Percentiles rank a stretch among this genome's conserved stretches.
Evolutionary conservation across 1,140 invertebrate genomes (phyloP).

Genomic region (Araneus ventricosus): DNA sequence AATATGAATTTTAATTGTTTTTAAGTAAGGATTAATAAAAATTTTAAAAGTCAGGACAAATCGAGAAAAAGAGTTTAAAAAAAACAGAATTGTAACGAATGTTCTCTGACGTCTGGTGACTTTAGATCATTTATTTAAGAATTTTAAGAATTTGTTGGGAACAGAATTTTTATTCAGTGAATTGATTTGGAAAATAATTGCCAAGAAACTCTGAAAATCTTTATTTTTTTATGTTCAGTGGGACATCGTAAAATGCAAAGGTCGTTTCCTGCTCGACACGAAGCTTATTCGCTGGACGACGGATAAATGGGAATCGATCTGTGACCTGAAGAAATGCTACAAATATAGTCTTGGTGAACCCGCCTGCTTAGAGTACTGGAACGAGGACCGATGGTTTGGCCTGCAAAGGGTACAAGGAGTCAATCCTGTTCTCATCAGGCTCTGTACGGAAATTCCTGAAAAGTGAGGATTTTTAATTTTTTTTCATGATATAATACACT

Average conservation of each 20-base stretch:
- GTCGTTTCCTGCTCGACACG: slow-evolving; percentile 79
- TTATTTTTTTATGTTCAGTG: slow-evolving; percentile 78
- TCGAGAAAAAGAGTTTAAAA: too few relatives aligned
- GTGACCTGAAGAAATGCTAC: slow-evolving; percentile 80
- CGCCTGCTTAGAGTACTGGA: slow-evolving; percentile 77
- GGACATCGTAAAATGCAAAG: slow-evolving; percentile 80
- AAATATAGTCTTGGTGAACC: slow-evolving; percentile 79
- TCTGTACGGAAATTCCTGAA: slow-evolving; percentile 80
- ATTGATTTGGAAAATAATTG: too few relatives aligned
- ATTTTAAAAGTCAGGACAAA: too few relatives aligned
- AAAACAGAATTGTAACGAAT: too few relatives aligned
- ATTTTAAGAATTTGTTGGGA: too few relatives aligned
- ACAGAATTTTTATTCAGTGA: too few relatives aligned
- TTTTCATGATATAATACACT: too few relatives aligned
- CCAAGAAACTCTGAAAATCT: too few relatives aligned
- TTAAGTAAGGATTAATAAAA: too few relatives aligned
- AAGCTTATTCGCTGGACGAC: slow-evolving; percentile 79
- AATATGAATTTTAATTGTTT: too few relatives aligned
- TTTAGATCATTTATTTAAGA: too few relatives aligned
- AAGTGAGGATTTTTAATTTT: slow-evolving; percentile 78
- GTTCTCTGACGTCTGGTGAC: too few relatives aligned
- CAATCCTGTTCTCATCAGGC: slow-evolving; percentile 80
- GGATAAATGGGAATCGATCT: slow-evolving; percentile 80
- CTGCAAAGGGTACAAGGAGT: slow-evolving; percentile 78
- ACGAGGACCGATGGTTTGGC: slow-evolving; percentile 79